Evolutionary conservation across 2,888 invertebrate genomes (phyloP), one percentile per base, ranked within the genome.

Genomic region (Danaus chrysippus): DNA sequence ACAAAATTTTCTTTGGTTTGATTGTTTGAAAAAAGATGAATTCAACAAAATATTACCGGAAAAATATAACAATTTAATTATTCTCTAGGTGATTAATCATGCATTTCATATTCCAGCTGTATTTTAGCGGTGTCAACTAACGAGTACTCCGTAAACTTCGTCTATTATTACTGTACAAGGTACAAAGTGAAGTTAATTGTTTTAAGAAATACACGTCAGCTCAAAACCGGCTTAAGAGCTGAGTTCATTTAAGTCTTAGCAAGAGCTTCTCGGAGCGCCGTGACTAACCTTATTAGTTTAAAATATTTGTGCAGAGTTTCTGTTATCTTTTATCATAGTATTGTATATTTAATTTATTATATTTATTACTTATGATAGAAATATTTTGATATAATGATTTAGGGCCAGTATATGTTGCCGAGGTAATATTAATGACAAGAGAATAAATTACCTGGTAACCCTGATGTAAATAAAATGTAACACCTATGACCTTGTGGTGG

Each of bases 141-240:
- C 69, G 71, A 75, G 70, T 77, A 77, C 76, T 74, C 74, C 59
- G 72, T 74, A 78, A 78, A 78, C 76, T 77, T 78, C 69, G 66
- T 60, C 56, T 42, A 61, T 68, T 68, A 73, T 76, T 76, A 70
- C 60, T 66, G 63, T 70, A 69, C 23, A 34, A 34, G 23, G 67
- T 71, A 65, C 60, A 73, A 66, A 68, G 68, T 68, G 68, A 61
- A 59, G 64, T 62, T 79, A 79, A 79, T 81, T 77, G 76, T 79
- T 78, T 81, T 76, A 76, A 76, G 73, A 74, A 79, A 77, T 71
- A 73, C 68, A 70, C 68, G 70, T 69, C 68, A 70, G 70, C 70
- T 71, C 70, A 68, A 76, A 73, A 74, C 71, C 62, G 71, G 72
- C 68, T 76, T 73, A 69, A 66, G 57, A 59, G 54, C 66, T 58